Percentiles rank a stretch among this genome's conserved stretches.
Evolutionary conservation across 2,888 invertebrate species (phyloP).

Genomic region (Eumerus sabulonum): DNA sequence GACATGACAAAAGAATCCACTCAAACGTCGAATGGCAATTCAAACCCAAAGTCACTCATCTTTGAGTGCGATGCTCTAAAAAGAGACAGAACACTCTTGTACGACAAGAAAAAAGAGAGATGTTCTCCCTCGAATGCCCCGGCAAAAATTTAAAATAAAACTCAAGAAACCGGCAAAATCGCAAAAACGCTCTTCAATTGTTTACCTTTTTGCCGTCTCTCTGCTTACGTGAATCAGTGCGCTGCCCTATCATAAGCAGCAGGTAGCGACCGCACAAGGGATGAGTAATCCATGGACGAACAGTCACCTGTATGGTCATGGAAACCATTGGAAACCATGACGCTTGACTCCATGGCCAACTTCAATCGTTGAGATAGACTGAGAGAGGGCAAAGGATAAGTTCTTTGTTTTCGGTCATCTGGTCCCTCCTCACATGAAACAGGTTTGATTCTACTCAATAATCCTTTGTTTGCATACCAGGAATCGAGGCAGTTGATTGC

Average conservation of each 20-base stretch:
- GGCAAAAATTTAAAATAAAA: slow-evolving; percentile 46
- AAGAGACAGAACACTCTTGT: too few relatives aligned
- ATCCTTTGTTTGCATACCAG: slow-evolving; percentile 16
- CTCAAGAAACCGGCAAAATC: slow-evolving; percentile 25
- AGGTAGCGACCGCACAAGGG: slow-evolving; percentile 13
- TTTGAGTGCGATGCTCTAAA: too few relatives aligned
- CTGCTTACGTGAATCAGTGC: background rate
- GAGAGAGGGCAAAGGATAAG: slow-evolving; percentile 19
- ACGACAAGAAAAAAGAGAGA: too few relatives aligned
- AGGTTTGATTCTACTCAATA: slow-evolving; percentile 16
- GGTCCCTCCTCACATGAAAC: slow-evolving; percentile 33
- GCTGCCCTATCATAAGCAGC: background rate
- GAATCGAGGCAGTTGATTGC: too few relatives aligned
- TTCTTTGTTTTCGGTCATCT: background rate
- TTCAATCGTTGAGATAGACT: too few relatives aligned
- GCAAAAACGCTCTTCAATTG: slow-evolving; percentile 25
- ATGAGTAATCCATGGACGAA: slow-evolving; percentile 18
- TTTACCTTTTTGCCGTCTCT: slow-evolving; percentile 25
- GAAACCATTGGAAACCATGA: background rate
- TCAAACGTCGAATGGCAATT: slow-evolving; percentile 6
- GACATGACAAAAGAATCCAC: slow-evolving; percentile 3
- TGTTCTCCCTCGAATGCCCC: background rate
- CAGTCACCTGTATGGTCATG: slow-evolving; percentile 8
- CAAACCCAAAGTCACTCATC: slow-evolving; percentile 6
- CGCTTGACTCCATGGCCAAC: too few relatives aligned